Evolutionary conservation across 2,888 invertebrate species (phyloP).

Genomic region (Caenorhabditis uteleia): DNA sequence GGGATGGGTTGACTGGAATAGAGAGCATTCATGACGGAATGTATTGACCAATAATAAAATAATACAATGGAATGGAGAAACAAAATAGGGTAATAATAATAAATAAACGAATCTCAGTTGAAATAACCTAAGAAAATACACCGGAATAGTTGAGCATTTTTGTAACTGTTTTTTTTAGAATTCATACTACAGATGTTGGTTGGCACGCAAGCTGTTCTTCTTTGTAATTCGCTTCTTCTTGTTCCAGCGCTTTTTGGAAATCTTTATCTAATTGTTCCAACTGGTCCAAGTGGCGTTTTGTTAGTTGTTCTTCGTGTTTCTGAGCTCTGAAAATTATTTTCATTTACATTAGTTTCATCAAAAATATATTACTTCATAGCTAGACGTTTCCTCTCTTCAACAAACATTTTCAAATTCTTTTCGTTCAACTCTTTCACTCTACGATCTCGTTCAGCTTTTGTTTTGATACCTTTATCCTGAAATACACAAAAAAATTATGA

Average conservation of each 20-base stretch:
- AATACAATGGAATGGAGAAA: not conserved
- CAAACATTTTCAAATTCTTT: conserved; percentile 74
- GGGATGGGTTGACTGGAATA: too few species aligned
- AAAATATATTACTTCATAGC: conserved; percentile 55
- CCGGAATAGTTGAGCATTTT: too few species aligned
- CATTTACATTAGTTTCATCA: not conserved
- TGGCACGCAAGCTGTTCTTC: conserved; percentile 63
- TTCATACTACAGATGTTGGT: conserved; percentile 64
- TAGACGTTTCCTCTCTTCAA: conserved; percentile 68
- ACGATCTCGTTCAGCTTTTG: conserved; percentile 88
- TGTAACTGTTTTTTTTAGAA: too few species aligned
- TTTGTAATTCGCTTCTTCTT: conserved; percentile 62
- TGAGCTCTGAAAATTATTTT: conserved; percentile 48
- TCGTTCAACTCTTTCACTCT: conserved; percentile 89
- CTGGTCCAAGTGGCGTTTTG: conserved; percentile 64
- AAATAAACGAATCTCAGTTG: too few species aligned
- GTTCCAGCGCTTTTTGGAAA: conserved; percentile 56
- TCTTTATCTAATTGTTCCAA: conserved; percentile 61
- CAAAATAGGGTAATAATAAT: not conserved
- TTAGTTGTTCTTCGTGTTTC: conserved; percentile 65
- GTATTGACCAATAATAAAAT: too few species aligned
- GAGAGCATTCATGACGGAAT: too few species aligned
- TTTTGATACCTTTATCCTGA: conserved; percentile 91
- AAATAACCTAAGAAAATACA: too few species aligned
- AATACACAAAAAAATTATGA: conserved; percentile 71